Evolutionary conservation across 2,113 vertebrate genomes (phyloP), one percentile per base, ranked within the genome.

Genomic region (Ictidomys tridecemlineatus): DNA sequence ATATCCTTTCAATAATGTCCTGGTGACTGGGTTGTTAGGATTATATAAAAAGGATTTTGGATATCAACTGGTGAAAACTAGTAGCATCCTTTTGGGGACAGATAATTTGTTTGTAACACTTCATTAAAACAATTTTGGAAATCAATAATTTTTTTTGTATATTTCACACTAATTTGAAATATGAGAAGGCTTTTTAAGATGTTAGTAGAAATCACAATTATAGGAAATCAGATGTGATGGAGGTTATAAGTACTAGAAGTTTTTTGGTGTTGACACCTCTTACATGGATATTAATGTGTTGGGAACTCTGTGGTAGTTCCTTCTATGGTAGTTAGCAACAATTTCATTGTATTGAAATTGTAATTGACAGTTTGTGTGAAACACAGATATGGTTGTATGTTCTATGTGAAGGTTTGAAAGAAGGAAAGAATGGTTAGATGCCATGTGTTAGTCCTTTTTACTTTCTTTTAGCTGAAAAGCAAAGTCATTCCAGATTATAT

Each of bases 1-100:
- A 99, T 99, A 99, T 99, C 99, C 99, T 99, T 99, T 99, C 78
- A 98, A 93, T 97, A 93, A 89, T 93, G 70, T 48, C 61, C 53
- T 93, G 32, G 32, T 84, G 84, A 92, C 87, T 84, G 73, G 63
- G 76, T 95, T 67, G 83, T 92, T 90, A 89, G 58, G 37, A 30
- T 76, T 95, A 70, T 79, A 77, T 80, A 96, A 93, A 78, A 91
- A 89, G 30, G 26, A n/a, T 78, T 16, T 76, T 74, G 8, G 69
- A 42, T 82, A 39, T 78, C 65, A 65, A 84, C 32, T 88, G 85
- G 5, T 26, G 51, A 85, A 94, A 93, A 76, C 4, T 90, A 85
- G 39, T 58, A 77, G 26, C 20, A 42, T 61, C 80, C 65, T 77
- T 98, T 96, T 89, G 3, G 30, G 63, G 34, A 93, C 32, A 96